phyloP scores from a whole-genome alignment of 2,113 vertebrate genomes.

The Lutjanus erythropterus region DNA sequence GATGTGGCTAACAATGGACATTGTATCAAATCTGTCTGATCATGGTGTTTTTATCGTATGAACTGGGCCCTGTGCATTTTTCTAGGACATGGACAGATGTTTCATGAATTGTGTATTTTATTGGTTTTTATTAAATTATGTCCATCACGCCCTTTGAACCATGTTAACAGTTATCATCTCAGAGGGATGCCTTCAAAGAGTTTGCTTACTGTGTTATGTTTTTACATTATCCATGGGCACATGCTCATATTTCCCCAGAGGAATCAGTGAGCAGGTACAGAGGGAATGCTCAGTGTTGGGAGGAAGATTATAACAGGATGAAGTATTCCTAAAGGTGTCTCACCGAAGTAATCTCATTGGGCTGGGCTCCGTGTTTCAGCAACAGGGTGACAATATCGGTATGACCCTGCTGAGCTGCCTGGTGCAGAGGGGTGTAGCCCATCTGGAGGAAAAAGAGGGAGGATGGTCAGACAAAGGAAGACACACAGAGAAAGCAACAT shows the following conservation, averaged over 20 bases:
- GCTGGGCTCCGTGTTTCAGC: constrained; percentile 92
- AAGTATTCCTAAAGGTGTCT: constrained; percentile 55
- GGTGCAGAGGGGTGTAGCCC: constrained; percentile 96
- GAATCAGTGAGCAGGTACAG: not conserved
- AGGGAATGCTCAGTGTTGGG: not conserved
- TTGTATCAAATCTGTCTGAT: not conserved
- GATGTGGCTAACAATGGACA: not conserved
- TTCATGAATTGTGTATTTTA: not conserved
- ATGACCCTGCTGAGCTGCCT: constrained; percentile 97
- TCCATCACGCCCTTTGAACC: not conserved
- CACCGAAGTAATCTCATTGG: constrained; percentile 94
- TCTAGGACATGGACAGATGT: too few species aligned
- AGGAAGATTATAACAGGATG: not conserved
- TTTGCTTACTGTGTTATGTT: too few species aligned
- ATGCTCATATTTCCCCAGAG: not conserved
- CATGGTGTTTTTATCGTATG: not conserved
- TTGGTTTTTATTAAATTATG: not conserved
- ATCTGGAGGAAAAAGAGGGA: constrained; percentile 80
- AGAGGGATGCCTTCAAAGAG: not conserved
- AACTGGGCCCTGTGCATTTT: not conserved
- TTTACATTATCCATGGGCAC: not conserved
- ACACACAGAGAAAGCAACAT: not conserved
- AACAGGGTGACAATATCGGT: constrained; percentile 95
- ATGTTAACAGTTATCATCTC: not conserved
- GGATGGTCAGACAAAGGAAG: not conserved